Evolutionary conservation across 1,140 invertebrate species (phyloP).

Genomic region (Phthorimaea operculella): DNA sequence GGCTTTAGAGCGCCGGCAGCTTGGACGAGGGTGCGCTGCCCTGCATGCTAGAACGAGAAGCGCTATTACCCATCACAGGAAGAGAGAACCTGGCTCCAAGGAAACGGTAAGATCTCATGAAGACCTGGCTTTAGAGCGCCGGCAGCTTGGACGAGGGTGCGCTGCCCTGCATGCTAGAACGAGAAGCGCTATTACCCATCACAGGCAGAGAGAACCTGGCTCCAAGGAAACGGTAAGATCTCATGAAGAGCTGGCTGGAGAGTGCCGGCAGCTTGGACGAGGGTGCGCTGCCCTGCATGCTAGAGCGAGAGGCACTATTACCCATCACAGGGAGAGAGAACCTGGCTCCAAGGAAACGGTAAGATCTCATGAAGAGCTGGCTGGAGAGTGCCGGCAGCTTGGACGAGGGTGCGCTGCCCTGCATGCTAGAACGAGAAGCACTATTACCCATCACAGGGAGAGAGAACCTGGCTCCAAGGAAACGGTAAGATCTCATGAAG

Average conservation of each 20-base stretch:
- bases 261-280: conserved; percentile 45
- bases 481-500: conserved; percentile 60
- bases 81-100: conserved; percentile 51
- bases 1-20: conserved; percentile 39
- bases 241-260: conserved; percentile 64
- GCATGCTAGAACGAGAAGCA: conserved; percentile 53
- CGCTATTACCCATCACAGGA: conserved; percentile 53
- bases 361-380: conserved; percentile 62
- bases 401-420: conserved; percentile 48
- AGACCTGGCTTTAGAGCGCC: conserved; percentile 55
- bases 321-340: conserved; percentile 59
- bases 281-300: conserved; percentile 47
- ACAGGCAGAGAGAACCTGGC: conserved; percentile 56
- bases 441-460: conserved; percentile 55
- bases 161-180: conserved; percentile 50
- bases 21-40: conserved; percentile 50
- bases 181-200: conserved; percentile 55
- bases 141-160: conserved; percentile 47
- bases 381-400: conserved; percentile 42
- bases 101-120: conserved; percentile 57
- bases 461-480: conserved; percentile 54
- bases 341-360: conserved; percentile 55
- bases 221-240: conserved; percentile 50
- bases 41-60: conserved; percentile 54
- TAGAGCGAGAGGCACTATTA: conserved; percentile 51